Evolutionary conservation across 2,113 vertebrate genomes (phyloP), one percentile per base, ranked within the genome.

Genomic region (Rattus rattus): DNA sequence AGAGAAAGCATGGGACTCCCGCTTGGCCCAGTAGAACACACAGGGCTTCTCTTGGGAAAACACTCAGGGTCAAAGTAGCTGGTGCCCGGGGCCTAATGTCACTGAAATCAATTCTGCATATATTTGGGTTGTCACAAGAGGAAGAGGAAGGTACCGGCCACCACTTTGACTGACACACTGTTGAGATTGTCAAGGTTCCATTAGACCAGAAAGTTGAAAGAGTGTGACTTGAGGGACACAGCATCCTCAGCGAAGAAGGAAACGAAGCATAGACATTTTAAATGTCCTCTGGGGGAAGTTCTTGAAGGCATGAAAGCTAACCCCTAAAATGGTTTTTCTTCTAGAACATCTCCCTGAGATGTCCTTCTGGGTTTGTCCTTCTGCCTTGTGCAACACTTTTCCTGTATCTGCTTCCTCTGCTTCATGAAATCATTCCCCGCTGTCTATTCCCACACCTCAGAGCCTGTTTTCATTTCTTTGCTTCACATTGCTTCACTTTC

Each of bases 221-320:
- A 69, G 33, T 72, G 47, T 7, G 20, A 28, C 30, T 13, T 7
- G 26, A 83, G 59, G 67, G 49, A 39, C 8, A 2, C 10, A 49
- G 88, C 12, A 13, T 61, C 88, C 39, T 24, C 52, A 11, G 59
- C 49, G 47, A 33, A 92, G 88, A 75, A 39, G 61, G 76, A 75
- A 79, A 3, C 0, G 2, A 52, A n/a, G 17, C 12, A 8, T 1
- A 63, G 69, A 19, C 13, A 20, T 2, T 47, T 24, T 9, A 9
- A 16, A 30, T 43, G 80, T 16, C 52, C 77, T 13, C 2, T 4
- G 7, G 20, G 20, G 43, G 20, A 9, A 89, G 79, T 56, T 59
- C 43, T 56, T 28, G 93, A 70, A 39, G 91, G 30, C 7, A 0
- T 13, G 72, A 88, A 63, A 67, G 47, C 8, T 1, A 17, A 16